Conservation (phyloP, 2,888 invertebrate genomes). For the Laothoe populi region DNA sequence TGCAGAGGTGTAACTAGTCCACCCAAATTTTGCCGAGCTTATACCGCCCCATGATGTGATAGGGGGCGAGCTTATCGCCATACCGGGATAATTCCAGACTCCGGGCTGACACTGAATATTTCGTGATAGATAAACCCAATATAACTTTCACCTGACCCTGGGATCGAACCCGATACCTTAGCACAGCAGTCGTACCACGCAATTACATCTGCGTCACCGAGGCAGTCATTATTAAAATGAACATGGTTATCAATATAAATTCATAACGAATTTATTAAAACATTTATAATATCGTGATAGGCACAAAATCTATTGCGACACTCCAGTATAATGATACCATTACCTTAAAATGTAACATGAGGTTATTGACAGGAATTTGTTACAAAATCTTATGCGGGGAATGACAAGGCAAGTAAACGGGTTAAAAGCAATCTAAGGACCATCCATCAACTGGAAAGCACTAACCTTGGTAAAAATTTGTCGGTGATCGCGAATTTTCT, state of each 20-base stretch:
- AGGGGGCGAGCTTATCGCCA: no score
- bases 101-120: no score
- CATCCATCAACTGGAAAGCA: slow-evolving; percentile 32
- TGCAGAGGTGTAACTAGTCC: no score
- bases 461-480: slow-evolving; percentile 83
- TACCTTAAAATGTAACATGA: slow-evolving; percentile 11
- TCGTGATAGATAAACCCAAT: no score
- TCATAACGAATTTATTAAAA: neutral
- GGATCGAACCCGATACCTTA: no score
- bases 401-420: slow-evolving; percentile 19
- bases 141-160: no score
- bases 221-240: no score
- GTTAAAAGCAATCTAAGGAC: slow-evolving; percentile 28
- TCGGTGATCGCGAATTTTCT: slow-evolving; percentile 82
- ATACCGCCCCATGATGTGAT: no score
- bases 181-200: no score
- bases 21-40: no score
- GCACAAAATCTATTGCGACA: neutral
- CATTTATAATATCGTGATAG: neutral
- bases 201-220: no score
- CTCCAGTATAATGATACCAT: neutral
- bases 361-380: slow-evolving; percentile 24
- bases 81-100: no score
- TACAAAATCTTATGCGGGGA: slow-evolving; percentile 16
- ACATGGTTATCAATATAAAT: neutral